These are phyloP conservation scores for Steinernema hermaphroditum DNA, from an alignment of 2,888 invertebrate species.

Conservation along the genomic window DNA sequence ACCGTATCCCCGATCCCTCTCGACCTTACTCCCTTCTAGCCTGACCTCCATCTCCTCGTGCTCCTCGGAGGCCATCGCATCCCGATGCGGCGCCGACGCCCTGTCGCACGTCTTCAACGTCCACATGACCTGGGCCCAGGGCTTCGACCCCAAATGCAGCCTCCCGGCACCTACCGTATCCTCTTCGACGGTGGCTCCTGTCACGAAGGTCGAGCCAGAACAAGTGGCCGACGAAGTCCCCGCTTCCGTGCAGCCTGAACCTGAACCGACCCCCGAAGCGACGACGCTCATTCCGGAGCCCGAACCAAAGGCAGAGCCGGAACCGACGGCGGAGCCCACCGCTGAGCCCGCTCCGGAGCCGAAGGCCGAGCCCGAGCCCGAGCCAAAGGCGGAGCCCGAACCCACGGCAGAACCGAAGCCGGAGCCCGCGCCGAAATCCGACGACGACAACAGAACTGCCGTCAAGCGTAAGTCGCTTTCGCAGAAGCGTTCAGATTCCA, in stretches of 20 bases:
- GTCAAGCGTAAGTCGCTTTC: constrained; percentile 22
- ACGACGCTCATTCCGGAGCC: constrained; percentile 29
- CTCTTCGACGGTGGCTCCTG: background rate
- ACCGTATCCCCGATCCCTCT: constrained; percentile 22
- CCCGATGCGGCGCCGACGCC: constrained; percentile 60
- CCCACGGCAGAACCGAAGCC: constrained; percentile 4
- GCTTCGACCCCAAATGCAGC: constrained; percentile 47
- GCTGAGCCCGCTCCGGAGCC: constrained; percentile 12
- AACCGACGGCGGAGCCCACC: constrained; percentile 24
- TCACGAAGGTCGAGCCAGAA: background rate
- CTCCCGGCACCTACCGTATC: background rate
- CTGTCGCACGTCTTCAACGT: constrained; percentile 59
- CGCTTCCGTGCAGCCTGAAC: constrained; percentile 14
- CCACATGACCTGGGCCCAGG: constrained; percentile 53
- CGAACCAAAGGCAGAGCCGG: constrained; percentile 28
- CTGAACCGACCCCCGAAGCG: constrained; percentile 1
- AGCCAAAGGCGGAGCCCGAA: background rate
- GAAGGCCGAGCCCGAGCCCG: background rate
- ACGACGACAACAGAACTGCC: constrained; percentile 24
- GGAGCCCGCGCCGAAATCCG: background rate
- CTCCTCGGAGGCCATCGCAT: constrained; percentile 45
- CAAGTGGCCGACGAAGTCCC: background rate
- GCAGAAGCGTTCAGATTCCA: background rate
- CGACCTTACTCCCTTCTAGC: constrained; percentile 36
- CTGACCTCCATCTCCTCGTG: constrained; percentile 53